Percentiles rank a stretch among this genome's conserved stretches.
Conservation (phyloP, 1,140 invertebrate genomes). For the Arctopsyche grandis region DNA sequence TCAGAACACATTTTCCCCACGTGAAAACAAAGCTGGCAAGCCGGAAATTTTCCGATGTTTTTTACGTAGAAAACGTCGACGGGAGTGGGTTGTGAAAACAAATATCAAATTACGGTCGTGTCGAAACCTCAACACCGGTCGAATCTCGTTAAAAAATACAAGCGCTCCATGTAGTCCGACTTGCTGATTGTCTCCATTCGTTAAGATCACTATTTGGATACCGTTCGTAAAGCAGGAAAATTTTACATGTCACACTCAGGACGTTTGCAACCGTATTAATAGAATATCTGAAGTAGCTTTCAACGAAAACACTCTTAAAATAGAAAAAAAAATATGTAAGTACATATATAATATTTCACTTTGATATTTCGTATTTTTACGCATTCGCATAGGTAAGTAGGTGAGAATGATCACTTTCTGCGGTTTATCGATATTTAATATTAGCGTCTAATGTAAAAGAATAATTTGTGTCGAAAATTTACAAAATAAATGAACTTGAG, state of each 20-base stretch:
- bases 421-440: constrained; percentile 20
- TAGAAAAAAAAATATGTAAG: not conserved
- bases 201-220: no score
- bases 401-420: not conserved
- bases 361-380: constrained; percentile 5
- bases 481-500: not conserved
- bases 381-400: not conserved
- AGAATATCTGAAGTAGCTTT: no score
- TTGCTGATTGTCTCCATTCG: no score
- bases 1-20: not conserved
- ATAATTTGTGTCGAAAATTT: not conserved
- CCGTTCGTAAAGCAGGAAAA: no score
- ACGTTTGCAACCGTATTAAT: no score
- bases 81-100: constrained; percentile 36
- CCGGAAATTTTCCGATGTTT: constrained; percentile 23
- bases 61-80: constrained; percentile 8
- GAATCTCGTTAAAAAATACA: constrained; percentile 19
- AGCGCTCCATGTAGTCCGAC: no score
- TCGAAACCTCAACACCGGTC: constrained; percentile 24
- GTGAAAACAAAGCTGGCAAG: constrained; percentile 7
- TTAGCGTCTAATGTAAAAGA: constrained; percentile 16
- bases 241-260: no score
- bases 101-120: constrained; percentile 13
- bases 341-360: not conserved
- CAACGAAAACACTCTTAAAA: no score